Evolutionary conservation across 53 echinoderm and acorn worm species (phyloP).

Genomic region (Actinopyga echinites): DNA sequence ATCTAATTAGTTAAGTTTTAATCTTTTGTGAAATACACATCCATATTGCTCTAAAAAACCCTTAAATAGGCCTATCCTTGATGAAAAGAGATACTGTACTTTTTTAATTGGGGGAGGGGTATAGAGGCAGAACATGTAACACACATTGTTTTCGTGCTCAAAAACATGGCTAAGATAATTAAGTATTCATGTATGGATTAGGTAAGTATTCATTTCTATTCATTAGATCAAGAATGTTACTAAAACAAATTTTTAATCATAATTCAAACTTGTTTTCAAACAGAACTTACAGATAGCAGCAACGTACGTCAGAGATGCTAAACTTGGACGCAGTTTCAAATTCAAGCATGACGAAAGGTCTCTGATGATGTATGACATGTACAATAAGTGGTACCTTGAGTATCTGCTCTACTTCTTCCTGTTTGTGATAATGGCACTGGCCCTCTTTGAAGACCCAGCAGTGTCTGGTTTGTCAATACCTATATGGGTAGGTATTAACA

Average conservation of each 20-base stretch:
- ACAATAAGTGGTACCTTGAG: constrained; percentile 71
- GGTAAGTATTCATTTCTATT: too few relatives aligned
- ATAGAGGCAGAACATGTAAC: too few relatives aligned
- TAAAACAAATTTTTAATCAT: background rate
- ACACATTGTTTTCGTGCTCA: too few relatives aligned
- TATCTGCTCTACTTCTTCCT: constrained; percentile 82
- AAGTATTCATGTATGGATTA: too few relatives aligned
- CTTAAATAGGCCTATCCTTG: too few relatives aligned
- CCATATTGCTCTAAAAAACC: too few relatives aligned
- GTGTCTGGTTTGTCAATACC: constrained; percentile 56
- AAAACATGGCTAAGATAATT: too few relatives aligned
- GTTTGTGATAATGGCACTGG: constrained; percentile 67
- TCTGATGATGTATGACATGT: constrained; percentile 80
- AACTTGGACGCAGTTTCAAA: constrained; percentile 67
- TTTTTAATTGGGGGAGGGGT: too few relatives aligned
- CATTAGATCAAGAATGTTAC: background rate
- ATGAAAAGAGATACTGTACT: too few relatives aligned
- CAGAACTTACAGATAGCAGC: constrained; percentile 80
- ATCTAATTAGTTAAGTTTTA: too few relatives aligned
- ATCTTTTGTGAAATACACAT: too few relatives aligned
- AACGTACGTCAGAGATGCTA: constrained; percentile 82
- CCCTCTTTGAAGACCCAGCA: constrained; percentile 90
- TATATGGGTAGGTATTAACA: constrained; percentile 63
- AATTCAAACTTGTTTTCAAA: background rate
- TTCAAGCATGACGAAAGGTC: constrained; percentile 64